Evolutionary conservation across 2,113 vertebrate species (phyloP).

Genomic region (Pimephales promelas): DNA sequence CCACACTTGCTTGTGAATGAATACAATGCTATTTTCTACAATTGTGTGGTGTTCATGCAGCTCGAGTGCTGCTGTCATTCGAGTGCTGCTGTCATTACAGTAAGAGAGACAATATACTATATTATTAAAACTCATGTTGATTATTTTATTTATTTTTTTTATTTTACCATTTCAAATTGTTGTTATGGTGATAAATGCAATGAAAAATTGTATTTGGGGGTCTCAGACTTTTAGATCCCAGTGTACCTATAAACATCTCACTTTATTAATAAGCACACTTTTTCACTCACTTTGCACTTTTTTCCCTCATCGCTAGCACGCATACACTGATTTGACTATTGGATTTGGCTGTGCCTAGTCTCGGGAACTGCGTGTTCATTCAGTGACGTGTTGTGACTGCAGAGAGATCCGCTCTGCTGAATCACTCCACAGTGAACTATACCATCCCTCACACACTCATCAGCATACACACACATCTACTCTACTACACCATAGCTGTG

Average conservation of each 20-base stretch:
- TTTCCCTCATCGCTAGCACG: neutral
- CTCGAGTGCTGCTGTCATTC: neutral
- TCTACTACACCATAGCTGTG: neutral
- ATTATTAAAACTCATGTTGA: neutral
- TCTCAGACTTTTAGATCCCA: neutral
- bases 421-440: slow-evolving; percentile 12
- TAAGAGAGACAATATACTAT: neutral
- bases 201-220: neutral
- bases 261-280: neutral
- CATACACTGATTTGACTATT: slow-evolving; percentile 10
- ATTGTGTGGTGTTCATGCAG: neutral
- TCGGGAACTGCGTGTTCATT: slow-evolving; percentile 7
- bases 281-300: neutral
- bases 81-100: no score
- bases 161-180: neutral
- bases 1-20: neutral
- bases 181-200: neutral
- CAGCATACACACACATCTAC: neutral
- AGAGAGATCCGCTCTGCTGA: slow-evolving; percentile 16
- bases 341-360: neutral
- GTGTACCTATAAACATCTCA: neutral
- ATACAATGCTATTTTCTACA: neutral
- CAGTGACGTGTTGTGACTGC: slow-evolving; percentile 27
- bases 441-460: neutral
- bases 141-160: no score